These are phyloP conservation scores for Charanyca ferruginea DNA, from an alignment of 2,888 invertebrate genomes.

Conservation along the genomic window DNA sequence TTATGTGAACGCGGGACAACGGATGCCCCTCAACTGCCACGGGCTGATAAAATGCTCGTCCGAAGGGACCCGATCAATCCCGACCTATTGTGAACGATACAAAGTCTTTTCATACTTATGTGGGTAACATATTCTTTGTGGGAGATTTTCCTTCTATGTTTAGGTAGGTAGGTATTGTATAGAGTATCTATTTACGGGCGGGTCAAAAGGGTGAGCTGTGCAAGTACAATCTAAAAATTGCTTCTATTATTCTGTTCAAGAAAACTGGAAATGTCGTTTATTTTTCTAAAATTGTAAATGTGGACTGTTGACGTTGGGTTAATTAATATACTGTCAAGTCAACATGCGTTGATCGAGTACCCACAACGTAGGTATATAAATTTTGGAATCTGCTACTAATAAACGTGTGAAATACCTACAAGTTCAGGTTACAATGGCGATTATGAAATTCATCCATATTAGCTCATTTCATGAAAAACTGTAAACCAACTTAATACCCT, in stretches of 20 bases:
- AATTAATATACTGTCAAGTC: not conserved
- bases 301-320: not conserved
- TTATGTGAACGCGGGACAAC: constrained; percentile 69
- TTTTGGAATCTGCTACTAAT: not conserved
- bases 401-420: not conserved
- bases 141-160: constrained; percentile 57
- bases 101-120: constrained; percentile 69
- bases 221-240: constrained; percentile 36
- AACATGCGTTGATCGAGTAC: not conserved
- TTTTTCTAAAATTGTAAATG: constrained; percentile 12
- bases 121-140: constrained; percentile 67
- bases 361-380: no score
- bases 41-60: constrained; percentile 77
- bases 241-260: constrained; percentile 31
- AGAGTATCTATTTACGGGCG: constrained; percentile 56
- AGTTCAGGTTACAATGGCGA: not conserved
- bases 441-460: constrained; percentile 3
- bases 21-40: constrained; percentile 73
- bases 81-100: constrained; percentile 74
- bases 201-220: constrained; percentile 39
- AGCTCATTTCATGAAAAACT: constrained; percentile 18
- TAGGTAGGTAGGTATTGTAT: constrained; percentile 55
- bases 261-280: constrained; percentile 9
- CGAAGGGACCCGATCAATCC: constrained; percentile 75
- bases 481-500: constrained; percentile 10